These are phyloP conservation scores for Bergia puertoricense DNA, from an alignment of 92 coral and sea anemone species.

Conservation along the genomic window DNA sequence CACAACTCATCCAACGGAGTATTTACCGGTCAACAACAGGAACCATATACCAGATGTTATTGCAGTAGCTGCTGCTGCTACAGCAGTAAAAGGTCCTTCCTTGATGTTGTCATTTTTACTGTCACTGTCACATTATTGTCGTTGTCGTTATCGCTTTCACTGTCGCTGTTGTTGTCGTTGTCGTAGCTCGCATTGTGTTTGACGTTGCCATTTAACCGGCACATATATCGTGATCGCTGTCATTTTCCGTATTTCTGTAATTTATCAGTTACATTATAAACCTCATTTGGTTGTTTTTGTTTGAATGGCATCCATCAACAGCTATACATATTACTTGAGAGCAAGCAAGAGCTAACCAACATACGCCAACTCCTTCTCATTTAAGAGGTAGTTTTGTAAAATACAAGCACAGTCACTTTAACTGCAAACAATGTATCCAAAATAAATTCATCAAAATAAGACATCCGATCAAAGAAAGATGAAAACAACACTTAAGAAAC, in stretches of 20 bases:
- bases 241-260: not conserved
- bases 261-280: too few species aligned
- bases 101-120: not conserved
- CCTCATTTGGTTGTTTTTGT: too few species aligned
- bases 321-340: too few species aligned
- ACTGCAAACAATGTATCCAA: too few species aligned
- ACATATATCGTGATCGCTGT: not conserved
- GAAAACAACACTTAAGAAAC: not conserved
- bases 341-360: too few species aligned
- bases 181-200: not conserved
- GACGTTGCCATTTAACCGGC: not conserved
- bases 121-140: not conserved
- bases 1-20: not conserved
- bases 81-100: not conserved
- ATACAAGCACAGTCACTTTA: too few species aligned
- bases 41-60: not conserved
- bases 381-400: too few species aligned
- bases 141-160: not conserved
- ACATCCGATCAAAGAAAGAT: too few species aligned
- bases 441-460: too few species aligned
- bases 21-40: not conserved
- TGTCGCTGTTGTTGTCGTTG: not conserved
- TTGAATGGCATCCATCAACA: too few species aligned
- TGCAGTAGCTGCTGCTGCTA: too few species aligned
- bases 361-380: too few species aligned